phyloP scores from a whole-genome alignment of 1,140 invertebrate species.

The Macrocentrus cingulum region DNA sequence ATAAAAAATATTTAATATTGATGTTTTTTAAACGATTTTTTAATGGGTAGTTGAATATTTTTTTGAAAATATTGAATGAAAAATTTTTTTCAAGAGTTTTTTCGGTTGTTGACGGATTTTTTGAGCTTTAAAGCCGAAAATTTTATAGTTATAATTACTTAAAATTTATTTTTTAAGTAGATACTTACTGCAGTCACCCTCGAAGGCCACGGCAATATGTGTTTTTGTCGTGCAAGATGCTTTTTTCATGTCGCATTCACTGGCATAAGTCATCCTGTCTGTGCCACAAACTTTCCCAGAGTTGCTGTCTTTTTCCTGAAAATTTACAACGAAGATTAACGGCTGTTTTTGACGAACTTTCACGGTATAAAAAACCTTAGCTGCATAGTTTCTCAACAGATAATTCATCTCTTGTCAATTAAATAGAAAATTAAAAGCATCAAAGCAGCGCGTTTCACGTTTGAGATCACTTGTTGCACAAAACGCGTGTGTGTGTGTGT shows the following conservation, averaged over 20 bases:
- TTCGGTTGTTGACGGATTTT: too few species aligned
- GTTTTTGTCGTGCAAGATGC: conserved; percentile 68
- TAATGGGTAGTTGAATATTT: too few species aligned
- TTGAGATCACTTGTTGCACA: conserved; percentile 33
- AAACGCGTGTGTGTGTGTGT: background rate
- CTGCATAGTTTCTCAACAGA: too few species aligned
- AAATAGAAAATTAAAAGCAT: too few species aligned
- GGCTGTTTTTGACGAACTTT: background rate
- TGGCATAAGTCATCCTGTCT: conserved; percentile 73
- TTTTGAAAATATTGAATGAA: background rate
- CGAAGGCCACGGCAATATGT: conserved; percentile 70
- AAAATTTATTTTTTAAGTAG: background rate
- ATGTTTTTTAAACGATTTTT: too few species aligned
- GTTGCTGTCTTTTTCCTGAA: conserved; percentile 58
- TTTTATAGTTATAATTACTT: too few species aligned
- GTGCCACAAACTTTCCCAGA: conserved; percentile 71
- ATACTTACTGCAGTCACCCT: conserved; percentile 82
- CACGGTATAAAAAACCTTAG: background rate
- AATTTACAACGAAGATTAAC: conserved; percentile 25
- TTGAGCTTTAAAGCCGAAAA: too few species aligned
- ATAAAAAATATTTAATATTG: too few species aligned
- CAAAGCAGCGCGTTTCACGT: too few species aligned
- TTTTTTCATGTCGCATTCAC: conserved; percentile 71
- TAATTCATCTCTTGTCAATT: too few species aligned
- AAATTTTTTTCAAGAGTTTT: too few species aligned